Conservation (phyloP, 2,113 vertebrate species). For the Epinephelus moara region DNA sequence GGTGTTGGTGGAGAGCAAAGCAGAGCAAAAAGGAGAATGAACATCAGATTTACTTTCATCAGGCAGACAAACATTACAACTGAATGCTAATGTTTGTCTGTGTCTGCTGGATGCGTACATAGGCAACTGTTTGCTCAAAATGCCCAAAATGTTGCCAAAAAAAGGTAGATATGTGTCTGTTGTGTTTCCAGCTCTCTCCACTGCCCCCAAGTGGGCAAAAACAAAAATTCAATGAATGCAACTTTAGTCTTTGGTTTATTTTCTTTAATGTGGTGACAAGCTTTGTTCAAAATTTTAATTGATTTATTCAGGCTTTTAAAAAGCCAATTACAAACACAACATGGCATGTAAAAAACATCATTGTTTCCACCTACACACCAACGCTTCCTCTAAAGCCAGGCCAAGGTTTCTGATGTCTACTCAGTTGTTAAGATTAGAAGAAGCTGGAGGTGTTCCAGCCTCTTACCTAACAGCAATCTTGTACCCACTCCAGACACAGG, state of each 20-base stretch:
- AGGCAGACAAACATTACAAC: no score
- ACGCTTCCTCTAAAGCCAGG: not conserved
- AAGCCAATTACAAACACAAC: not conserved
- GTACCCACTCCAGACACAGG: conserved; percentile 36
- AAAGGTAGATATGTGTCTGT: no score
- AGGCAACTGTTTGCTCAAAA: no score
- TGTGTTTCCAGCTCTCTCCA: no score
- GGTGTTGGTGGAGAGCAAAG: no score
- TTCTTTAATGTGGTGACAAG: not conserved
- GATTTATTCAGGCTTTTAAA: not conserved
- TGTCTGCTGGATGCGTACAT: no score
- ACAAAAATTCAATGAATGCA: not conserved
- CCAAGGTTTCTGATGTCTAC: conserved; percentile 24
- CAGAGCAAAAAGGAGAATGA: no score
- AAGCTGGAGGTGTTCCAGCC: conserved; percentile 44
- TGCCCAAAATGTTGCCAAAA: no score
- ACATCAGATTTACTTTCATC: no score
- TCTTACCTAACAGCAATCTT: conserved; percentile 39
- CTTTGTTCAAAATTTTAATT: not conserved
- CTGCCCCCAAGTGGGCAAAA: no score
- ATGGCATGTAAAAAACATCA: not conserved
- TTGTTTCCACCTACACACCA: not conserved
- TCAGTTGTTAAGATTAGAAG: conserved; percentile 42
- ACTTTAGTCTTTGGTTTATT: not conserved
- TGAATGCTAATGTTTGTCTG: no score